Base-by-base conservation (phyloP, 1,140 invertebrate species). In the Bombus vancouverensis region DNA sequence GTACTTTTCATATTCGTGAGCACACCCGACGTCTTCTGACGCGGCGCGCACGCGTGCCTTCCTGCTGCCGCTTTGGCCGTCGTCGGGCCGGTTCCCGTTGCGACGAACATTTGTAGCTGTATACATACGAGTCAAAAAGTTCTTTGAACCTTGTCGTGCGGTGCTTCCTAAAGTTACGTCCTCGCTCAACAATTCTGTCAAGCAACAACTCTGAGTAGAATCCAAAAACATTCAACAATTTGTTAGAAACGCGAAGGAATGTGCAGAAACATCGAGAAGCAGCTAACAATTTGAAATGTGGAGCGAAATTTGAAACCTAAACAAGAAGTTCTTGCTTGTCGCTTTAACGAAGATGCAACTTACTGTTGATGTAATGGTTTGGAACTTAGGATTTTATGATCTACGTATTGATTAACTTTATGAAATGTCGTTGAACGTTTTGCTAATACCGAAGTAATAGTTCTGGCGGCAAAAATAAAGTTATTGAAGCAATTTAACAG, bases 81-180 rank as follows among this genome's bases (percentile, higher is more conserved):
- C 74, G 18, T 13, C 28, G 83, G n/a, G 47, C 22, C 62, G 83
- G n/a, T 62, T 85, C 76, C 68, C 83, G 83, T 80, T 80, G 18
- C 39, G 1, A 25, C 47, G 10, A 28, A 37, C 68, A 80, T 85
- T 80, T 73, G 68, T 77, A 65, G 47, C 9, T 47, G 76, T 75
- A 84, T 65, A 85, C 76, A 18, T 62, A 72, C 25, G 37, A 66
- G 32, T 32, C 13, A 9, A 62, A 84, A 85, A 62, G 53, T 85
- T 85, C 77, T n/a, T 80, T 80, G 68, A 85, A 80, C 83, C 47
- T 78, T 34, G 39, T 15, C 39, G 70, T 28, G 39, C 25, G 25
- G 12, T 18, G 65, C n/a, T 66, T 18, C 13, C 65, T n/a, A 12
- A 62, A 62, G 28, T 62, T 12, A 12, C 10, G 28, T 62, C 28